These are phyloP conservation scores for Hydropsyche betteni DNA, from an alignment of 2,888 invertebrate species.

Conservation along the genomic window DNA sequence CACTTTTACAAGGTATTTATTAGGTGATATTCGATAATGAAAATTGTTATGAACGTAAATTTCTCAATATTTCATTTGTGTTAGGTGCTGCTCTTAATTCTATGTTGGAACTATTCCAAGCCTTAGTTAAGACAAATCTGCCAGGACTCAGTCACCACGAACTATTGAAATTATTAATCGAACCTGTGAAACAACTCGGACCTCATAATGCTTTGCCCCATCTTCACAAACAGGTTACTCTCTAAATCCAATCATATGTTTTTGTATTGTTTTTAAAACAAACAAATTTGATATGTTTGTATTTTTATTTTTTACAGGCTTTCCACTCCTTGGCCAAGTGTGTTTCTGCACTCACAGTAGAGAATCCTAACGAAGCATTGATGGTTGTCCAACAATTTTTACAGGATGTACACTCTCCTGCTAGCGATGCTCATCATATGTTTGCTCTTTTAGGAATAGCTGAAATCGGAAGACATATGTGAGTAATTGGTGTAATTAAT, in stretches of 20 bases:
- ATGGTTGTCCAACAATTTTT: constrained; percentile 68
- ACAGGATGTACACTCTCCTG: constrained; percentile 75
- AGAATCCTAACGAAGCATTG: constrained; percentile 76
- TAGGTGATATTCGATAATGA: constrained; percentile 21
- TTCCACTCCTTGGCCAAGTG: constrained; percentile 97
- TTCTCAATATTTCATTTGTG: background rate
- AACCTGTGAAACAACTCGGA: constrained; percentile 69
- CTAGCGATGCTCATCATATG: constrained; percentile 84
- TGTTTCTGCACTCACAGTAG: constrained; percentile 90
- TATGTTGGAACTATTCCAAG: constrained; percentile 91
- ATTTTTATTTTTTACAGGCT: constrained; percentile 66
- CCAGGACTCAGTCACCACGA: constrained; percentile 84
- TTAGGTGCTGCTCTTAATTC: constrained; percentile 89
- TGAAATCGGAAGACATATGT: constrained; percentile 95
- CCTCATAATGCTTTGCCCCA: constrained; percentile 64
- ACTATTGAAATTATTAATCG: constrained; percentile 78
- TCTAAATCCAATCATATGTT: background rate
- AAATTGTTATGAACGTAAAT: background rate
- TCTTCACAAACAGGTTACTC: constrained; percentile 68
- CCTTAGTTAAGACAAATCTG: constrained; percentile 85
- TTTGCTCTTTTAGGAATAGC: constrained; percentile 95
- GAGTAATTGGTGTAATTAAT: constrained; percentile 57
- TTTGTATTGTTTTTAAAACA: too few relatives aligned
- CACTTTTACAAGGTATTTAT: constrained; percentile 87
- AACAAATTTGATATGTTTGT: constrained; percentile 4